phyloP scores from a whole-genome alignment of 2,797 vertebrate species.

The Scomberomorus guttatus region DNA sequence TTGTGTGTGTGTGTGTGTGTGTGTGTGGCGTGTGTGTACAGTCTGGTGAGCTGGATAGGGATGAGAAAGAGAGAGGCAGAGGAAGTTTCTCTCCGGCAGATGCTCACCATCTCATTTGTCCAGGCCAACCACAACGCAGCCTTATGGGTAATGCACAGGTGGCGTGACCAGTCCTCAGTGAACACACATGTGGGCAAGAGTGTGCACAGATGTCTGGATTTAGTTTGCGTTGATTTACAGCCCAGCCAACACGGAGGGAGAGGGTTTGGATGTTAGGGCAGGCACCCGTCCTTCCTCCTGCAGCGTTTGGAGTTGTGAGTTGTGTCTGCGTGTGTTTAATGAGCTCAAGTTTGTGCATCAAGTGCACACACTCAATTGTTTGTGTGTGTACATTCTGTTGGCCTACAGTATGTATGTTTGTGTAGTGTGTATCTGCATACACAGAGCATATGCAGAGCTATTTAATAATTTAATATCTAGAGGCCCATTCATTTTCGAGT shows the following conservation, averaged over 20 bases:
- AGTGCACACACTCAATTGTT: background rate
- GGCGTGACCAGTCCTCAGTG: slow-evolving; percentile 25
- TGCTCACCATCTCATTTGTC: slow-evolving; percentile 53
- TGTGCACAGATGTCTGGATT: slow-evolving; percentile 34
- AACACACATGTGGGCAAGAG: slow-evolving; percentile 3
- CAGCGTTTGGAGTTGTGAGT: background rate
- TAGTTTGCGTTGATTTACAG: slow-evolving; percentile 38
- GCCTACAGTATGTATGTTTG: slow-evolving; percentile 2
- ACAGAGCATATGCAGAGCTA: background rate
- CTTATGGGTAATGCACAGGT: slow-evolving; percentile 49
- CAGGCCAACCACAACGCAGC: slow-evolving; percentile 16
- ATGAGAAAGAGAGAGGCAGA: slow-evolving; percentile 42
- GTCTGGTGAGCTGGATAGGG: slow-evolving; percentile 35
- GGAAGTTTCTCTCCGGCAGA: slow-evolving; percentile 50
- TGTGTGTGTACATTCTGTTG: slow-evolving; percentile 10
- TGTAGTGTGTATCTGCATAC: slow-evolving; percentile 1
- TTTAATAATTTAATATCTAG: slow-evolving; percentile 28
- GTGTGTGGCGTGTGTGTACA: slow-evolving; percentile 26
- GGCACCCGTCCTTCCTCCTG: slow-evolving; percentile 12
- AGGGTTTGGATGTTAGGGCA: background rate
- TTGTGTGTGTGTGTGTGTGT: slow-evolving; percentile 22
- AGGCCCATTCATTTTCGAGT: slow-evolving; percentile 3
- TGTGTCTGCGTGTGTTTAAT: slow-evolving; percentile 21
- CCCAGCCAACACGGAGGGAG: background rate
- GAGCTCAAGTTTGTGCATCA: background rate